Base-by-base conservation (phyloP, 2,888 invertebrate species). In the Drosophila recens region DNA sequence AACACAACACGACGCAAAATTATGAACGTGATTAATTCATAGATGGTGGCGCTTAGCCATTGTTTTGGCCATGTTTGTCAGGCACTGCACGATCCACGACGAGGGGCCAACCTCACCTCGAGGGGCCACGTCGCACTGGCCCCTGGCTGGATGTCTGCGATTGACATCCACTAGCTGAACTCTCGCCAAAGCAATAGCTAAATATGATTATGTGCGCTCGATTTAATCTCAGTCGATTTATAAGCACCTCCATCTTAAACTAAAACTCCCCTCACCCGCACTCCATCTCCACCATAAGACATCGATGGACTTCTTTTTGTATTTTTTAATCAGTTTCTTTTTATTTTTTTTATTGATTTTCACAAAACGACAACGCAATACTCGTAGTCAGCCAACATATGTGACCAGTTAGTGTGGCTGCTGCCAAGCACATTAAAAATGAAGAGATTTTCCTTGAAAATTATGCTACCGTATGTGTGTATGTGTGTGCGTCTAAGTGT, bases 21-120 rank as follows among this genome's bases (percentile, higher is more conserved):
- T 90, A 87, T 87, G 86, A 90, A 90, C 86, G 89, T 90, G 90
- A 89, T 87, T 90, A 89, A 87, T 87, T 90, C 90, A 87, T 90
- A 90, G 89, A 84, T 89, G 89, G 83, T 90, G 90, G 85, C 86
- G 86, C 86, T 80, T 89, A 79, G 84, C 87, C 80, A 86, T 86
- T 86, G 86, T 89, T 85, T 72, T 79, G 88, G 77, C 58, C 79
- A 76, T 79, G 73, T 78, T 64, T 48, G 64, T 49, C 49, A 56
- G 64, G 66, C 62, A 56, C 17, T 58, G 58, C 83, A 83, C 80
- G 84, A 85, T 66, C 72, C 79, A 89, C 87, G 87, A 75, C 66
- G 75, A 69, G 69, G 65, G 76, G 62, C 68, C 51, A 48, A 38
- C 67, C 64, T 72, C 71, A 46, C 67, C 67, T 72, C 71, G 64